Evolutionary conservation across 1,140 invertebrate genomes (phyloP).

Genomic region (Ostrea edulis): DNA sequence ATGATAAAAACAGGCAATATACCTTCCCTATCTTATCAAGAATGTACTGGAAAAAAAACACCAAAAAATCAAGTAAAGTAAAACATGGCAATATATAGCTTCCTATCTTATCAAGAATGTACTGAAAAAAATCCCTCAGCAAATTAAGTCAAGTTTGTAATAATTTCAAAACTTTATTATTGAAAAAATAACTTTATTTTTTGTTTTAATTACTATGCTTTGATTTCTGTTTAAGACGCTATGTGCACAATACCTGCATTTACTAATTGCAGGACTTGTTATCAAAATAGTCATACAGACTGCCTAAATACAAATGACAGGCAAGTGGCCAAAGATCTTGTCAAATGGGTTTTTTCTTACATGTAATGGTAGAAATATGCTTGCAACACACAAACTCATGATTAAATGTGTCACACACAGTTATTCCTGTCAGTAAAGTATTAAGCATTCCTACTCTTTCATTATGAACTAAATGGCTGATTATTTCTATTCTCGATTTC

Average conservation of each 20-base stretch:
- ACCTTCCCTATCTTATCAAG: conserved; percentile 31
- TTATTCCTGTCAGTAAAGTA: background rate
- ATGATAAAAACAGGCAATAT: background rate
- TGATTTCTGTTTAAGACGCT: too few relatives aligned
- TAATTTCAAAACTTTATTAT: too few relatives aligned
- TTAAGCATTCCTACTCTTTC: background rate
- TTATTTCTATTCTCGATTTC: background rate
- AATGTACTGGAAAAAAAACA: conserved; percentile 12
- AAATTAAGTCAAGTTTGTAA: background rate
- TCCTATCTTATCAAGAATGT: conserved; percentile 21
- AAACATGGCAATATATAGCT: background rate
- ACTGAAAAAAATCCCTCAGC: background rate
- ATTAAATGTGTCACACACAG: background rate
- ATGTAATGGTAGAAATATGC: background rate
- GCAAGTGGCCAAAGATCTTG: background rate
- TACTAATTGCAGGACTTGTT: too few relatives aligned
- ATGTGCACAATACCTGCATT: too few relatives aligned
- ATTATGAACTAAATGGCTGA: background rate
- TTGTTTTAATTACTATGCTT: too few relatives aligned
- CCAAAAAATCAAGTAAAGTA: background rate
- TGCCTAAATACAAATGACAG: background rate
- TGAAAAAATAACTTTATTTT: too few relatives aligned
- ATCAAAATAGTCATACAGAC: too few relatives aligned
- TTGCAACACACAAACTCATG: background rate
- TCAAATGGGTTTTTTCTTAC: background rate